Conservation (phyloP, 2,113 vertebrate genomes). For the Neolamprologus brichardi region DNA sequence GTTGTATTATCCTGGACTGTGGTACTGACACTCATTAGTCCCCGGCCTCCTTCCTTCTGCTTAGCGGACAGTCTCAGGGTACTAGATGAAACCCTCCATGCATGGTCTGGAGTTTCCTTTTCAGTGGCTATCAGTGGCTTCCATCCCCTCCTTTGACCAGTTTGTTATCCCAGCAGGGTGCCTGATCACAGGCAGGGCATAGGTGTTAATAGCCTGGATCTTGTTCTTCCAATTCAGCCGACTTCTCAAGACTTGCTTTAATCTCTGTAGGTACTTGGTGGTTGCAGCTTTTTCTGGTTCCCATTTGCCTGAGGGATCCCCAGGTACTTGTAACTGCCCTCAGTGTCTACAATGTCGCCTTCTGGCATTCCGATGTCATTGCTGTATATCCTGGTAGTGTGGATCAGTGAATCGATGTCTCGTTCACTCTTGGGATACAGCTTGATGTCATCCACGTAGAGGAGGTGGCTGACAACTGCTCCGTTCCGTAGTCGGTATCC, state of each 20-base stretch:
- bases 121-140: not conserved
- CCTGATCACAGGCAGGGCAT: rapidly evolving
- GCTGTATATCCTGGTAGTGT: rapidly evolving
- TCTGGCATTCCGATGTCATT: not conserved
- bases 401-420: rapidly evolving
- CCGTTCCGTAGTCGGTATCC: rapidly evolving
- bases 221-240: not conserved
- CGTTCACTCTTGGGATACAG: rapidly evolving
- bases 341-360: rapidly evolving
- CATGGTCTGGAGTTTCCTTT: not conserved
- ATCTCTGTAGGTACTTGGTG: not conserved
- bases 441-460: not conserved
- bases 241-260: not conserved
- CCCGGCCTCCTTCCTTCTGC: no score
- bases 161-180: not conserved
- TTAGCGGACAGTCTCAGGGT: not conserved
- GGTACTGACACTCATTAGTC: not conserved
- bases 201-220: not conserved
- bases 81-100: not conserved
- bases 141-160: not conserved
- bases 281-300: not conserved
- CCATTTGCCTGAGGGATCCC: not conserved
- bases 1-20: not conserved
- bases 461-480: not conserved
- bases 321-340: not conserved